A percentile compares a stretch with the other conserved stretches of the same genome.
Evolutionary conservation across 2,113 vertebrate genomes (phyloP).

Genomic region (Tychaedon coryphoeus): DNA sequence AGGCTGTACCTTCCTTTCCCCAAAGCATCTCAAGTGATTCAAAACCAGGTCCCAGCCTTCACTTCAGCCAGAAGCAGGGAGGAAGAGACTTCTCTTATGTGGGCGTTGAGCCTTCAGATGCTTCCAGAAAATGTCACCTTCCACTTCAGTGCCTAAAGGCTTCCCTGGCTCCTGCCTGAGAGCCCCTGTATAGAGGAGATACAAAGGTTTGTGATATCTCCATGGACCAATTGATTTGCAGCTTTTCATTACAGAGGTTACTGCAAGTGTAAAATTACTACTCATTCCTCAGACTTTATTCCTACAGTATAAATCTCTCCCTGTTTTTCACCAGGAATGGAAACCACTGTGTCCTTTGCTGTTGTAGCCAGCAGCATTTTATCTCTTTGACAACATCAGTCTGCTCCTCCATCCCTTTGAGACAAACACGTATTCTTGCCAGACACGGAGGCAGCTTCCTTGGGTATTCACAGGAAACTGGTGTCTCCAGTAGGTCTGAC

Average conservation of each 20-base stretch:
- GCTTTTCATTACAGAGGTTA: not conserved
- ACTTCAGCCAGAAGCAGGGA: not conserved
- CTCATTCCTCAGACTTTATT: not conserved
- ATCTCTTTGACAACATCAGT: accelerated
- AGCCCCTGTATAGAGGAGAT: not conserved
- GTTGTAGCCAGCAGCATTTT: not conserved
- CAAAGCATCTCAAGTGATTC: not conserved
- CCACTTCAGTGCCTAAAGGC: not conserved
- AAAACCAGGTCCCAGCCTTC: not conserved
- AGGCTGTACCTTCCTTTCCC: not conserved
- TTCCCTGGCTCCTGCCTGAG: not conserved
- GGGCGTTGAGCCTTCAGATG: not conserved
- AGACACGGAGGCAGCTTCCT: not conserved
- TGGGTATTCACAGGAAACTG: not conserved
- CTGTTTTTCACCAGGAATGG: not conserved
- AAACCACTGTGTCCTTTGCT: not conserved
- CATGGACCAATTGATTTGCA: not conserved
- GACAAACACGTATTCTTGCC: not conserved
- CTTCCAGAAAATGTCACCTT: not conserved
- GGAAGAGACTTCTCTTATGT: not conserved
- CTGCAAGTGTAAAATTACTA: not conserved
- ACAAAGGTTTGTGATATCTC: not conserved
- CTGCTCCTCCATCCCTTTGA: not conserved
- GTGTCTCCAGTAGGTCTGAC: not conserved
- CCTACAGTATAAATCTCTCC: not conserved